These are phyloP conservation scores for Papilio glaucus DNA, from an alignment of 1,140 invertebrate genomes.

Conservation along the genomic window DNA sequence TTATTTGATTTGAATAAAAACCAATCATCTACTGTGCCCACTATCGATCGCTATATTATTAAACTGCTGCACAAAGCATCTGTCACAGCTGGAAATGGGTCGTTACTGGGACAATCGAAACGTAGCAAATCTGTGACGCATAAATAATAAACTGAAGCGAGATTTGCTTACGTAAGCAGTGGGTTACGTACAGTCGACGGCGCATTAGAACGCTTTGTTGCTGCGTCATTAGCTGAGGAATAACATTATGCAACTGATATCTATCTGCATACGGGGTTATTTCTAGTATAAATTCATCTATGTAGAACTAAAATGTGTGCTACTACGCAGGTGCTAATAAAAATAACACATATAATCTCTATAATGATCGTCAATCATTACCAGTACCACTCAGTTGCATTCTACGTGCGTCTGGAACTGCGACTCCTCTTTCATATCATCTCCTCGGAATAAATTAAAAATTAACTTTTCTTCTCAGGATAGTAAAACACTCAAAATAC, in stretches of 20 bases:
- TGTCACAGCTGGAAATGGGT: constrained; percentile 12
- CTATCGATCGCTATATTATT: background rate
- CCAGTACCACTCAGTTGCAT: too few relatives aligned
- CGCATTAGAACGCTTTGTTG: constrained; percentile 6
- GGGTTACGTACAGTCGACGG: constrained; percentile 9
- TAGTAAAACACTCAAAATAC: too few relatives aligned
- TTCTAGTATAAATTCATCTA: too few relatives aligned
- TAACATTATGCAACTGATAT: constrained; percentile 11
- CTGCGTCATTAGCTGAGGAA: constrained; percentile 9
- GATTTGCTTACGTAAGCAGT: constrained; percentile 6
- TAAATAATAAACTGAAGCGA: constrained; percentile 15
- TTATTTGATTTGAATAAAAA: too few relatives aligned
- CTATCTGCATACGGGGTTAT: background rate
- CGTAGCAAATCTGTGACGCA: constrained; percentile 17
- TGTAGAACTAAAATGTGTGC: too few relatives aligned
- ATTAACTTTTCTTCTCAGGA: too few relatives aligned
- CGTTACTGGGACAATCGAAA: constrained; percentile 16
- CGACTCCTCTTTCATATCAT: too few relatives aligned
- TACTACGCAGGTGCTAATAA: too few relatives aligned
- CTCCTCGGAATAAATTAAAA: too few relatives aligned
- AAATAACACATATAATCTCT: too few relatives aligned
- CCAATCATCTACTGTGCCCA: background rate
- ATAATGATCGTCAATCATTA: too few relatives aligned
- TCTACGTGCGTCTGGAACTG: too few relatives aligned
- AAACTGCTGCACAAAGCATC: constrained; percentile 21